Evolutionary conservation across 2,888 invertebrate species (phyloP), one percentile per base, ranked within the genome.

Genomic region (Phalera bucephala): DNA sequence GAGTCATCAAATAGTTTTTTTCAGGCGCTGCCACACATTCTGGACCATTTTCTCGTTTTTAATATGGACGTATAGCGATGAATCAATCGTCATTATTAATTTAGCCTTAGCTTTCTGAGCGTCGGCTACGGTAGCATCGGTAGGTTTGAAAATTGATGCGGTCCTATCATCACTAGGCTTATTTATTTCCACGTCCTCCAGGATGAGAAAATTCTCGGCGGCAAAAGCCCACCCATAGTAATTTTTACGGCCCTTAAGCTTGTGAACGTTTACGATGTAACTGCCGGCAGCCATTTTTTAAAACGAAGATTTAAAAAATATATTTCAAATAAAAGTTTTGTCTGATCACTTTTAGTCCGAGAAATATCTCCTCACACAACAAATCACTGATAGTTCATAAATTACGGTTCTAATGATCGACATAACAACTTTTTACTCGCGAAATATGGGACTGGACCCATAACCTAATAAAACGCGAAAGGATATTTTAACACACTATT

Each of bases 191-290:
- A 9, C 9, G 2, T 8, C 22, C 2, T 22, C 43, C 22, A 43
- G 28, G 7, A 43, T 21, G 5, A 39, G 29, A 27, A 39, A 43
- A 23, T 39, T 43, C 28, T 38, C 38, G 4, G 39, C 33, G 2
- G 43, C 31, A 14, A 38, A 44, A 13, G 31, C 22, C 48, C 48
- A 52, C 28, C 51, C 51, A 28, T 40, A 23, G 34, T 45, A 48
- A 20, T 49, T 49, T 12, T 45, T 43, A 6, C 43, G 9, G 17
- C 45, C 51, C 25, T 35, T 47, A 27, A 52, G 27, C 25, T 45
- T 52, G 6, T 47, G 52, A 19, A 56, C 49, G 33, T 31, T 52
- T 13, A 39, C 32, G 21, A 52, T 17, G 25, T 36, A 40, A 31
- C 31, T 37, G 11, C 22, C 31, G 11, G 9, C 30, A 7, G 22